Conservation (phyloP, 2,888 invertebrate genomes). For the Amphipyra berbera region DNA sequence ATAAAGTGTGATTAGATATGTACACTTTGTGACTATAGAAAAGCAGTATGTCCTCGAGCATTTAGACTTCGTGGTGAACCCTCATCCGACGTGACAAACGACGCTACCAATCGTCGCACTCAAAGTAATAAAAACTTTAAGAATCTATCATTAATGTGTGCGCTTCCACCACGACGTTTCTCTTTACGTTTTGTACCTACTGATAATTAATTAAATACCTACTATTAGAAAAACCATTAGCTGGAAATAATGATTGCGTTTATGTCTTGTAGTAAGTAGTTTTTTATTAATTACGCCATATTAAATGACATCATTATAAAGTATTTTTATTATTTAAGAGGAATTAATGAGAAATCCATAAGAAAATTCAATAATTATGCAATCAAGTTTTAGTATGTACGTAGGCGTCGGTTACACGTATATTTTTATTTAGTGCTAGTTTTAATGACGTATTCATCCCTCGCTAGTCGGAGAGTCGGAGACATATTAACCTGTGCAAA, state of each 20-base stretch:
- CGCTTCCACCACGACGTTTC: slow-evolving; percentile 20
- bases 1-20: slow-evolving; percentile 15
- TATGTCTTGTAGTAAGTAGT: slow-evolving; percentile 14
- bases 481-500: slow-evolving; percentile 61
- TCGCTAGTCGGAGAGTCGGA: slow-evolving; percentile 45
- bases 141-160: slow-evolving; percentile 32
- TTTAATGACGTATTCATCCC: slow-evolving; percentile 56
- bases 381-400: slow-evolving; percentile 14
- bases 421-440: slow-evolving; percentile 22
- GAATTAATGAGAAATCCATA: neutral
- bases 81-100: slow-evolving; percentile 48
- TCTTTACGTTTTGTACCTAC: slow-evolving; percentile 18
- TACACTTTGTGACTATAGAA: slow-evolving; percentile 6
- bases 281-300: slow-evolving; percentile 18
- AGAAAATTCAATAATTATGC: neutral
- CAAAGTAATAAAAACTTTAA: slow-evolving; percentile 49
- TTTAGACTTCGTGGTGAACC: slow-evolving; percentile 36
- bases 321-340: too few relatives aligned
- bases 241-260: slow-evolving; percentile 32
- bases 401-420: slow-evolving; percentile 5
- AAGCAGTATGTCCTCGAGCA: too few relatives aligned
- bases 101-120: slow-evolving; percentile 32
- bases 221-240: slow-evolving; percentile 28
- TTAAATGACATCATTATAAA: slow-evolving; percentile 11
- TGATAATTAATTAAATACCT: slow-evolving; percentile 22